Base-by-base conservation (phyloP, 2,888 invertebrate species). In the Drosophila mimetica region DNA sequence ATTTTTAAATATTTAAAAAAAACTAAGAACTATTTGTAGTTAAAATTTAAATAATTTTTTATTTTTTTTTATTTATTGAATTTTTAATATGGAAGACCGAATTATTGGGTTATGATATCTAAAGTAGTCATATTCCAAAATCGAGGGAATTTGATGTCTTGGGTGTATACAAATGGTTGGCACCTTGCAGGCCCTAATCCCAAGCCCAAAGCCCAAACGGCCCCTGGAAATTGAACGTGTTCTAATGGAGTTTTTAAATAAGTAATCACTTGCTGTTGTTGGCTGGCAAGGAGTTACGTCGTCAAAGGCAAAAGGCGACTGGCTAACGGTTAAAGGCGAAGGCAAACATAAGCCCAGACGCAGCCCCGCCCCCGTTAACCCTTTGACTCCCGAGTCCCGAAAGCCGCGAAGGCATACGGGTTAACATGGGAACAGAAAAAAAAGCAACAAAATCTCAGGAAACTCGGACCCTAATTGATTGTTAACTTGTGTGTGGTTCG, bases 201-300 rank as follows among this genome's bases (percentile, higher is more conserved):
- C 11, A 11, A 16, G 14, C 44, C 25, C 11, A 14, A 25, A 14
- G 22, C 41, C 41, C 41, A 11, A 11, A 1, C 14, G 9, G 9
- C 4, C 44, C 41, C 20, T 41, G 25, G 11, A 28, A 28, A 44
- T 44, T 73, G 65, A 64, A 65, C 69, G 63, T 60, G 71, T 71
- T 75, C 74, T 78, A 81, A 81, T 79, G 78, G 74, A 81, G 72
- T 82, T 83, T 79, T 77, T 79, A 83, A 81, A 83, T 83, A 83
- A 75, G 75, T 81, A 75, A 79, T 79, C 76, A 76, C 66, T 67
- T 75, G 65, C 65, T 63, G 60, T 58, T 61, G 66, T 36, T 44
- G 64, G 28, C 28, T 8, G 42, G 37, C 25, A 46, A 46, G 46
- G 16, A 46, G 46, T 13, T 30, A 18, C 46, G 46, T 30, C 46